phyloP scores from a whole-genome alignment of 2,113 vertebrate genomes.

The Podiceps cristatus region DNA sequence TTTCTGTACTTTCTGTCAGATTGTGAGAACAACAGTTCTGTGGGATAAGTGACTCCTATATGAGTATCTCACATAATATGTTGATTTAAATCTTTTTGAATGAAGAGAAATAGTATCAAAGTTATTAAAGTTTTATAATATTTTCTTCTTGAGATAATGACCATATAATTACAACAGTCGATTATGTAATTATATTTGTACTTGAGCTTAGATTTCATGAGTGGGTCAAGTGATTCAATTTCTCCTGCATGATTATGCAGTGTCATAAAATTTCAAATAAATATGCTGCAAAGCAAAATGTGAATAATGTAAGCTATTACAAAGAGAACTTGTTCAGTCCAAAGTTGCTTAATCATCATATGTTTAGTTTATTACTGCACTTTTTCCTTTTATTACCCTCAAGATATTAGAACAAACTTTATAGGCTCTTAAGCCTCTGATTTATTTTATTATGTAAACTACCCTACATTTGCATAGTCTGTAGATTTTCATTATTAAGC shows the following conservation, averaged over 20 bases:
- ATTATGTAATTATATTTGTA: not conserved
- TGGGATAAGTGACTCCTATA: not conserved
- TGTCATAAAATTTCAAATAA: constrained; percentile 49
- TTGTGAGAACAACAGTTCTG: not conserved
- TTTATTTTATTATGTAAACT: constrained; percentile 21
- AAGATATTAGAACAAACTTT: constrained; percentile 27
- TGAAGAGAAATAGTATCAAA: not conserved
- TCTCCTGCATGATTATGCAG: constrained; percentile 7
- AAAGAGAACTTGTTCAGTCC: not conserved
- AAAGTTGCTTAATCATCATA: constrained; percentile 43
- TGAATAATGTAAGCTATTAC: constrained; percentile 27
- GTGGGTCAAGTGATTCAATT: constrained; percentile 26
- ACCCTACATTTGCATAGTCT: not conserved
- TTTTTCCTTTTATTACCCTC: constrained; percentile 36
- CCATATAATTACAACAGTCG: not conserved
- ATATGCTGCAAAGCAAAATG: constrained; percentile 17
- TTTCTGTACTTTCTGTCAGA: not conserved
- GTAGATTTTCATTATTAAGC: not conserved
- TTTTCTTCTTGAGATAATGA: not conserved
- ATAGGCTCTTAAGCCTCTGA: not conserved
- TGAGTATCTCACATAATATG: not conserved
- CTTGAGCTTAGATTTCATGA: constrained; percentile 6
- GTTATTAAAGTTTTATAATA: not conserved
- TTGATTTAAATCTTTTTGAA: not conserved
- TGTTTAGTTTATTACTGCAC: constrained; percentile 2